Evolutionary conservation across 2,113 vertebrate species (phyloP).

Genomic region (Hyperopisus bebe): DNA sequence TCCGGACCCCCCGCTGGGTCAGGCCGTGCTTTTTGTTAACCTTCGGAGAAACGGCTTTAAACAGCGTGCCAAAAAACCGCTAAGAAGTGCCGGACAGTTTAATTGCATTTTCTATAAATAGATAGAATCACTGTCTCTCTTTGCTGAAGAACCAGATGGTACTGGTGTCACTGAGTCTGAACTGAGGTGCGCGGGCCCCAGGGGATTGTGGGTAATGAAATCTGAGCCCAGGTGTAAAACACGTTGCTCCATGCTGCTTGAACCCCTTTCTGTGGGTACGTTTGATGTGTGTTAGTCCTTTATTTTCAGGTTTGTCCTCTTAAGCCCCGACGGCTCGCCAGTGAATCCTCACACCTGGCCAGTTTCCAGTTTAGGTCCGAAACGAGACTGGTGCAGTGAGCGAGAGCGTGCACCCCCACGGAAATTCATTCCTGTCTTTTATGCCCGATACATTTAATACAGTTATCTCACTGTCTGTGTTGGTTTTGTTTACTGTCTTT

Average conservation of each 20-base stretch:
- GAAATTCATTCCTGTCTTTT: not conserved
- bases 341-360: not conserved
- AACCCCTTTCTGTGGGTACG: not conserved
- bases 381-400: not conserved
- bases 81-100: conserved; percentile 25
- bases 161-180: not conserved
- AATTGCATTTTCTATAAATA: conserved; percentile 33
- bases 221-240: not conserved
- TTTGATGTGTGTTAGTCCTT: not conserved
- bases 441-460: not conserved
- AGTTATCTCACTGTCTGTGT: not conserved
- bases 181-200: not conserved
- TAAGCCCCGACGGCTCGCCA: not conserved
- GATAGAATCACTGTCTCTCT: conserved; percentile 26
- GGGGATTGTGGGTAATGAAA: conserved; percentile 13
- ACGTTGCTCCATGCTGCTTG: not conserved
- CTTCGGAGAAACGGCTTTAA: conserved; percentile 18
- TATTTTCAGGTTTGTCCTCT: not conserved
- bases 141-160: conserved; percentile 25
- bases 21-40: not conserved
- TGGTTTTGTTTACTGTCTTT: not conserved
- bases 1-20: not conserved
- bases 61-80: conserved; percentile 20
- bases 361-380: not conserved
- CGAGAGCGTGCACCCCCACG: not conserved